Evolutionary conservation across 2,797 vertebrate species (phyloP).

Genomic region (Hemibagrus guttatus): DNA sequence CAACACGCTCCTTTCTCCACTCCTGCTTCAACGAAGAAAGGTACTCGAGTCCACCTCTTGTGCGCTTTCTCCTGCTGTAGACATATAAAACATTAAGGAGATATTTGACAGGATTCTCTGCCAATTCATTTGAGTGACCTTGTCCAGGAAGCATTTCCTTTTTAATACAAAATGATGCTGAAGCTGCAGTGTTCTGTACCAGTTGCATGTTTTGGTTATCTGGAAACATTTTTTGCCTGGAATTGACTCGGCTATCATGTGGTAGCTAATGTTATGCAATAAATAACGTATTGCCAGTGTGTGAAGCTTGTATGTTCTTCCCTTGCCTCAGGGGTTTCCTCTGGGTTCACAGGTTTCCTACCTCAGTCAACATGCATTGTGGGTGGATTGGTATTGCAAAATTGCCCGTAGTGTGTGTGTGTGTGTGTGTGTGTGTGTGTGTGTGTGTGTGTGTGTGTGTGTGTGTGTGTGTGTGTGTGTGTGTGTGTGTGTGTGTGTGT

Average conservation of each 20-base stretch:
- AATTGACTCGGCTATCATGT: background rate
- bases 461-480: too few relatives aligned
- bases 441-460: too few relatives aligned
- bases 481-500: too few relatives aligned
- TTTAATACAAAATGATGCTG: background rate
- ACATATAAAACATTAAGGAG: background rate
- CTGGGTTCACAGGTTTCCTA: too few relatives aligned
- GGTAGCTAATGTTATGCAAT: background rate
- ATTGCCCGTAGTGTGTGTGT: too few relatives aligned
- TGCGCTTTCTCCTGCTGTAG: background rate
- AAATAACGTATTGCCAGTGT: background rate
- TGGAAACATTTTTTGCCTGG: background rate
- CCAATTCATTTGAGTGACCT: background rate
- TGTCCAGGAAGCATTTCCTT: background rate
- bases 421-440: too few relatives aligned
- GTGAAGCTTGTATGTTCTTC: too few relatives aligned
- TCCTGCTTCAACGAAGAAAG: constrained; percentile 65
- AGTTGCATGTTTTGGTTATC: background rate
- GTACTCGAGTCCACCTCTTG: constrained; percentile 52
- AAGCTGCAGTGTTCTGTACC: background rate
- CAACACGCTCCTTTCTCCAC: constrained; percentile 65
- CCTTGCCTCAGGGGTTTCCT: too few relatives aligned
- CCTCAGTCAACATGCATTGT: too few relatives aligned
- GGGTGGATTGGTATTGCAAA: too few relatives aligned
- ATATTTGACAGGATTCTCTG: background rate